Conservation (phyloP, 2,888 invertebrate genomes). For the Chesias legatella region DNA sequence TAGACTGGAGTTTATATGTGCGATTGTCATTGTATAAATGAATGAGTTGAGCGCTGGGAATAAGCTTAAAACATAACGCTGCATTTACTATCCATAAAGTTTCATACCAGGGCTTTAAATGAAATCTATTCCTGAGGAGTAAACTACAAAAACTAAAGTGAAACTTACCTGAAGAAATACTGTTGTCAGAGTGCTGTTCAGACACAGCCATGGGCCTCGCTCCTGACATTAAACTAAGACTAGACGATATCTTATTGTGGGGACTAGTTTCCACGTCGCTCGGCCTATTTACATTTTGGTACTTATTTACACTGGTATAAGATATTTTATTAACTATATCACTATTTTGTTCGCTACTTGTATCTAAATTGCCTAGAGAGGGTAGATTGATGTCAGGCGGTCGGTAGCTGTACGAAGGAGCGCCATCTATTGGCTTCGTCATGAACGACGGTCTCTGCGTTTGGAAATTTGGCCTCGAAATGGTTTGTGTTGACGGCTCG, state of each 20-base stretch:
- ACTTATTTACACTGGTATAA: slow-evolving; percentile 79
- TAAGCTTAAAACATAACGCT: too few species aligned
- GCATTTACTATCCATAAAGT: too few species aligned
- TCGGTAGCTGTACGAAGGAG: slow-evolving; percentile 64
- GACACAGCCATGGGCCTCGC: slow-evolving; percentile 75
- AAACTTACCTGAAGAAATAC: slow-evolving; percentile 66
- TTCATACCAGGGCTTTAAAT: too few species aligned
- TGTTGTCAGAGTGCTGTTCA: slow-evolving; percentile 71
- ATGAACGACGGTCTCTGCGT: slow-evolving; percentile 75
- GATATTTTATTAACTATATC: slow-evolving; percentile 79
- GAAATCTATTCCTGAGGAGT: too few species aligned
- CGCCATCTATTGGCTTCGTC: slow-evolving; percentile 78
- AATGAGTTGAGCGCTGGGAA: too few species aligned
- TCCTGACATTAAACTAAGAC: slow-evolving; percentile 74
- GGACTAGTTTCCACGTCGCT: slow-evolving; percentile 77
- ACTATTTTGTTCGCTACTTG: slow-evolving; percentile 78
- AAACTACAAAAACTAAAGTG: neutral
- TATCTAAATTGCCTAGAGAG: slow-evolving; percentile 68
- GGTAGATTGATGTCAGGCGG: slow-evolving; percentile 74
- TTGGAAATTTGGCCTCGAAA: slow-evolving; percentile 58
- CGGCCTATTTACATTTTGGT: slow-evolving; percentile 79
- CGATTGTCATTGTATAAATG: too few species aligned
- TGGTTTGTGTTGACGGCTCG: slow-evolving; percentile 55
- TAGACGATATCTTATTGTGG: slow-evolving; percentile 80
- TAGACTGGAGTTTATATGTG: too few species aligned